Conservation (phyloP, 2,797 vertebrate species). For the Acrossocheilus fasciatus region DNA sequence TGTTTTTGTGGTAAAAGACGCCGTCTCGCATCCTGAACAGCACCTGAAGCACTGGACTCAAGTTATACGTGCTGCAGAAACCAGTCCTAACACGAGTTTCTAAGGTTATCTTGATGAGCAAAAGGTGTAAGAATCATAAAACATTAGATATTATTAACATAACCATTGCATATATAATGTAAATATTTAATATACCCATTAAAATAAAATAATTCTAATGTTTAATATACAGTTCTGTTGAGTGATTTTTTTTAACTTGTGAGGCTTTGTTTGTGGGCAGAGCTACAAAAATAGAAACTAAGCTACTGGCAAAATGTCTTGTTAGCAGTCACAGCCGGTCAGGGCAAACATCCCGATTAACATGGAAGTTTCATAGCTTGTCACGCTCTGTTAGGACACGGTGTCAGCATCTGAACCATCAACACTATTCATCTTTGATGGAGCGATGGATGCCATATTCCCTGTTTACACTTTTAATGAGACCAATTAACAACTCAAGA, state of each 20-base stretch:
- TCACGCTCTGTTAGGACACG: neutral
- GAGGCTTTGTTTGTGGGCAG: neutral
- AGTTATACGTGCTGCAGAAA: neutral
- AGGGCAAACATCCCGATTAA: neutral
- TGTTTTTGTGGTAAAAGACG: neutral
- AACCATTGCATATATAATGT: neutral
- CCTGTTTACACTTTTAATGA: slow-evolving; percentile 41
- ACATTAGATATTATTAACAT: neutral
- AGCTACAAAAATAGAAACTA: neutral
- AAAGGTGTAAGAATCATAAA: neutral
- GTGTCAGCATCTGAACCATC: neutral
- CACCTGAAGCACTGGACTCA: neutral
- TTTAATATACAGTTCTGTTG: neutral
- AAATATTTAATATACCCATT: neutral
- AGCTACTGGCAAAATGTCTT: neutral
- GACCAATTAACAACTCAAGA: slow-evolving; percentile 33
- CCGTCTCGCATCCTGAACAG: neutral
- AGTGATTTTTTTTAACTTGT: too few relatives aligned
- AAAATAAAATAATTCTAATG: neutral
- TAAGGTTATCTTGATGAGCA: neutral
- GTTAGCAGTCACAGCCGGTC: neutral
- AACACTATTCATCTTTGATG: slow-evolving; percentile 6
- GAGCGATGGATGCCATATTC: neutral
- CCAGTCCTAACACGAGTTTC: neutral
- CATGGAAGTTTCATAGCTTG: neutral